These are phyloP conservation scores for Misgurnus mizolepis DNA, from an alignment of 2,113 vertebrate species.

Conservation along the genomic window DNA sequence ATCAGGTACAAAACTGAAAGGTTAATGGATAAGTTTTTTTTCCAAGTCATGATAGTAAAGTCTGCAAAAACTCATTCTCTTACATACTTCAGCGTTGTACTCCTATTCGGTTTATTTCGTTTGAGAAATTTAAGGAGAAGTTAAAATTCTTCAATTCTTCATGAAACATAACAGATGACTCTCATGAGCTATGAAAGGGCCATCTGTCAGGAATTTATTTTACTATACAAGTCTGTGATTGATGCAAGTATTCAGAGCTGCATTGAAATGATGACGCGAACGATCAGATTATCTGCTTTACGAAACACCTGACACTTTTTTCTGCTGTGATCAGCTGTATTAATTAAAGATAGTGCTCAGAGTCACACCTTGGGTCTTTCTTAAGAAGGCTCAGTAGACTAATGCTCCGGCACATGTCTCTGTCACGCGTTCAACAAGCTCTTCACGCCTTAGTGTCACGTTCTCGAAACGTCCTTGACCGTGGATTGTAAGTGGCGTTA, in stretches of 20 bases:
- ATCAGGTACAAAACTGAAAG: background rate
- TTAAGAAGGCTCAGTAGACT: constrained; percentile 53
- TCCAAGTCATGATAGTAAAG: too few species aligned
- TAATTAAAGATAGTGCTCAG: constrained; percentile 47
- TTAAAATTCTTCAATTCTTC: too few species aligned
- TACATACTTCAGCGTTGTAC: too few species aligned
- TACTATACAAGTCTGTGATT: background rate
- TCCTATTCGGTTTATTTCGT: too few species aligned
- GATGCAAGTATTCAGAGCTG: background rate
- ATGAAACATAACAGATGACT: background rate
- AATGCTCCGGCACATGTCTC: constrained; percentile 53
- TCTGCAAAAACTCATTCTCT: too few species aligned
- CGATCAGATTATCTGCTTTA: constrained; percentile 32
- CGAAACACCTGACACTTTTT: constrained; percentile 36
- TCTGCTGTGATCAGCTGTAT: constrained; percentile 10
- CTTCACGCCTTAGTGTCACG: background rate
- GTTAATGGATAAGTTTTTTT: too few species aligned
- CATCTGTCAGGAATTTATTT: background rate
- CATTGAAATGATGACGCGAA: constrained; percentile 18
- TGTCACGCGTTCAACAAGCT: constrained; percentile 14
- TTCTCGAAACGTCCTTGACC: constrained; percentile 30
- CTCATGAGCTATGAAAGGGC: too few species aligned
- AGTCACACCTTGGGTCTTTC: constrained; percentile 44
- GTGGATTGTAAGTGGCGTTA: background rate
- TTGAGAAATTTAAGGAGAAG: too few species aligned